phyloP scores from a whole-genome alignment of 92 coral and sea anemone species.

The Ricordea florida region DNA sequence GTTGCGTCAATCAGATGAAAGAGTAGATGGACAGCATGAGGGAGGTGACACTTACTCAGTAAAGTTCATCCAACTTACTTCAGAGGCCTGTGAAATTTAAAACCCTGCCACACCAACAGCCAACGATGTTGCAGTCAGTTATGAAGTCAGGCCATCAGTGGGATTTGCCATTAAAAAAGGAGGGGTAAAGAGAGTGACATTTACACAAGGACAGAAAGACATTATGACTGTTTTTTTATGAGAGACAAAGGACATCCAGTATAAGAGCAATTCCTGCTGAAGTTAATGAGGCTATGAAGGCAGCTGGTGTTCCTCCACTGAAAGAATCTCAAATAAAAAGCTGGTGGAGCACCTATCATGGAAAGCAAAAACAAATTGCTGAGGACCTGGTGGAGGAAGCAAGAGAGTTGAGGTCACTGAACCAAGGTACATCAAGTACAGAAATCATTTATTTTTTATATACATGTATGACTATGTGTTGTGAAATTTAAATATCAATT shows the following conservation, averaged over 20 bases:
- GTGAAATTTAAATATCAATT: no score
- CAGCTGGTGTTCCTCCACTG: no score
- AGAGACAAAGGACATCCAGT: constrained; percentile 9
- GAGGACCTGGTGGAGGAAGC: no score
- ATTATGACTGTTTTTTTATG: constrained; percentile 28
- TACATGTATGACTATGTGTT: no score
- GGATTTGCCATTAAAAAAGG: constrained; percentile 1
- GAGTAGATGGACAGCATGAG: neutral
- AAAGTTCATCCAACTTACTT: neutral
- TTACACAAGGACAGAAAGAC: constrained; percentile 35
- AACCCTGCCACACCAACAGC: neutral
- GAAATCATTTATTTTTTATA: no score
- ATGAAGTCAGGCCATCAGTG: neutral
- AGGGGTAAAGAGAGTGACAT: neutral
- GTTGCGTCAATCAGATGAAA: neutral
- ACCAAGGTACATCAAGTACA: no score
- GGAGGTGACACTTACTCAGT: constrained; percentile 11
- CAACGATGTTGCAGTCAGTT: no score
- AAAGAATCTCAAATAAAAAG: no score
- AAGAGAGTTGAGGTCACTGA: no score
- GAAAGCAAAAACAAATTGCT: constrained; percentile 55
- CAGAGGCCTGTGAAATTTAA: no score
- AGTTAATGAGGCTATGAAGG: constrained; percentile 3
- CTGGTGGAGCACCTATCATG: constrained; percentile 53
- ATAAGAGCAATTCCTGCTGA: constrained; percentile 27